Percentiles rank a stretch among this genome's conserved stretches.
These are phyloP conservation scores for Neodiprion pinetum DNA, from an alignment of 1,140 invertebrate genomes.

Conservation along the genomic window DNA sequence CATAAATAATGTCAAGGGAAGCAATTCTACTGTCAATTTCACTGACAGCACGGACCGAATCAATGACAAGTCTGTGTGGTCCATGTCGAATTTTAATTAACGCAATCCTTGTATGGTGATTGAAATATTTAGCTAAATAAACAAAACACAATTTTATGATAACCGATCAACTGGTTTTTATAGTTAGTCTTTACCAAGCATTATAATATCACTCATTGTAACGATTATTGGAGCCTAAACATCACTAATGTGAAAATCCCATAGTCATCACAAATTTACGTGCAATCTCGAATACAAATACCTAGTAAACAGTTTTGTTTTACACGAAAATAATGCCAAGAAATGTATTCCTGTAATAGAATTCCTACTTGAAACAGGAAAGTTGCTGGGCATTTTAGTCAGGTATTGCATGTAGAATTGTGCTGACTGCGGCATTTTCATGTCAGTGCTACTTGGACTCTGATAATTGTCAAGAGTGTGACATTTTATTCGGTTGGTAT, in stretches of 20 bases:
- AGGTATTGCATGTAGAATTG: too few relatives aligned
- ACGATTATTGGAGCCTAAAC: slow-evolving; percentile 8
- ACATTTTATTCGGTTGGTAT: too few relatives aligned
- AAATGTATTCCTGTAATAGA: too few relatives aligned
- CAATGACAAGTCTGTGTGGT: slow-evolving; percentile 74
- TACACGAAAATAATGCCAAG: too few relatives aligned
- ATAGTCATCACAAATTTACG: slow-evolving; percentile 13
- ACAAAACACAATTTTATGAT: slow-evolving; percentile 24
- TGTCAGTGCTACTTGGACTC: too few relatives aligned
- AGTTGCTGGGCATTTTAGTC: too few relatives aligned
- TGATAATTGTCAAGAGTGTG: too few relatives aligned
- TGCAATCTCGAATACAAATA: too few relatives aligned
- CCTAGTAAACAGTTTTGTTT: too few relatives aligned
- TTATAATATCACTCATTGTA: slow-evolving; percentile 3
- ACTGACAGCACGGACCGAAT: slow-evolving; percentile 71
- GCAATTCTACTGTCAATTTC: slow-evolving; percentile 69
- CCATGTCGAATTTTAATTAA: slow-evolving; percentile 75
- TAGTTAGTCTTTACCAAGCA: slow-evolving; percentile 8
- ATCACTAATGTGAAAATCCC: background rate
- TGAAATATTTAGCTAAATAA: slow-evolving; percentile 75
- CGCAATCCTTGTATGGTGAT: slow-evolving; percentile 75
- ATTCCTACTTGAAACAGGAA: too few relatives aligned
- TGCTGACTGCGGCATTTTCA: too few relatives aligned
- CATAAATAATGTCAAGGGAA: slow-evolving; percentile 70
- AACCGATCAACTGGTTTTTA: background rate